phyloP scores from a whole-genome alignment of 64 coral and sea anemone genomes.

The Porites lutea region DNA sequence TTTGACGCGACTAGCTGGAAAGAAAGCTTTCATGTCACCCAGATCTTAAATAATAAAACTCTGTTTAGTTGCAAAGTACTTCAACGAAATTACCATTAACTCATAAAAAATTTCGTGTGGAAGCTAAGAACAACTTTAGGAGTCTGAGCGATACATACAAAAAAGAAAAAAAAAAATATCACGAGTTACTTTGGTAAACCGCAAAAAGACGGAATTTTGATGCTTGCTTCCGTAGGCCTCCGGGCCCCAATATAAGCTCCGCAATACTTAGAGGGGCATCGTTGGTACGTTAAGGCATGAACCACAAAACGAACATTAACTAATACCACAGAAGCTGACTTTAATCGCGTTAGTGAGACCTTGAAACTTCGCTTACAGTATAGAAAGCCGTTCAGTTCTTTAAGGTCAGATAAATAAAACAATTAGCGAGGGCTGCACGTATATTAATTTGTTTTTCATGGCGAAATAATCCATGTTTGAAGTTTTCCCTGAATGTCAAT shows the following conservation, averaged over 20 bases:
- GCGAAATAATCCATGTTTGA: not conserved
- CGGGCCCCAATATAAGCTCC: too few species aligned
- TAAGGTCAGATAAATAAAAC: not conserved
- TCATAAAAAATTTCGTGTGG: too few species aligned
- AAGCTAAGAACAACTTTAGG: too few species aligned
- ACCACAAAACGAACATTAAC: not conserved
- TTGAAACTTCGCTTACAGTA: not conserved
- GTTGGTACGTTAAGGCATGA: too few species aligned
- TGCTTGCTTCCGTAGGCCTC: not conserved
- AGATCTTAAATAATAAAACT: not conserved
- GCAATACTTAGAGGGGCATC: too few species aligned
- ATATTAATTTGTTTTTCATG: conserved; percentile 2
- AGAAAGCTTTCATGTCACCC: not conserved
- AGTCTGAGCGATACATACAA: too few species aligned
- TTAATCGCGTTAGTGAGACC: not conserved
- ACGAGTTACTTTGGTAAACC: not conserved
- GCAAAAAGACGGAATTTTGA: not conserved
- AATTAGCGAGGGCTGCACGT: not conserved
- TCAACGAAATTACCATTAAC: too few species aligned
- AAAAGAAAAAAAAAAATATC: not conserved
- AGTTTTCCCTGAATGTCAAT: not conserved
- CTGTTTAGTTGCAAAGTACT: too few species aligned
- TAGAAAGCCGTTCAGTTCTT: not conserved
- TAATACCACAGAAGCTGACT: too few species aligned
- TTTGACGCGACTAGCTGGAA: not conserved